Percentiles rank a stretch among this genome's conserved stretches.
phyloP scores from a whole-genome alignment of 2,797 vertebrate species.

The Crypturellus tataupa region DNA sequence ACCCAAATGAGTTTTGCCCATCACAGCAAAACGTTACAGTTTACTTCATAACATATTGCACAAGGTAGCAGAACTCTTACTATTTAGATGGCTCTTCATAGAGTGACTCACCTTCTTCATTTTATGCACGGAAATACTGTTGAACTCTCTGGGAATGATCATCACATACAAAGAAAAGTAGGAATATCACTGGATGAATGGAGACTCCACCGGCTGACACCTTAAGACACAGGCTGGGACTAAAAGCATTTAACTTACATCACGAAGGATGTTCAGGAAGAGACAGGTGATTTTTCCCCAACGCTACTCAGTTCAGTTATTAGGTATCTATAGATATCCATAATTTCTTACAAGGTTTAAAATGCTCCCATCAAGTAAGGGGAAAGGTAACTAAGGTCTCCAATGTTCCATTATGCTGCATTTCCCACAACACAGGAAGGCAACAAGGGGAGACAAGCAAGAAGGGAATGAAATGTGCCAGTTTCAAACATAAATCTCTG shows the following conservation, averaged over 20 bases:
- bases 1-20: background rate
- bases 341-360: background rate
- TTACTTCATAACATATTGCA: background rate
- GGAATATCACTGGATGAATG: background rate
- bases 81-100: accelerated
- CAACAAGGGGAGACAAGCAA: background rate
- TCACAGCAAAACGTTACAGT: background rate
- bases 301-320: background rate
- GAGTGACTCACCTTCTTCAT: background rate
- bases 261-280: background rate
- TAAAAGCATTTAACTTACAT: background rate
- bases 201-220: accelerated
- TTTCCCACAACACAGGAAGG: background rate
- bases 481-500: background rate
- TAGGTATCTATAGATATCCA: background rate
- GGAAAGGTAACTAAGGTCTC: background rate
- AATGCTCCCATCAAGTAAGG: background rate
- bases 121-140: background rate
- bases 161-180: background rate
- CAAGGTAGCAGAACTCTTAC: background rate
- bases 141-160: background rate
- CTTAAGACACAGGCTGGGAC: background rate
- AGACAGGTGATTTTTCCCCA: accelerated
- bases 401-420: background rate
- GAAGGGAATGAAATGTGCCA: background rate